Percentiles rank a stretch among this genome's conserved stretches.
Evolutionary conservation across 1,140 invertebrate genomes (phyloP).

Genomic region (Caenorhabditis briggsae): DNA sequence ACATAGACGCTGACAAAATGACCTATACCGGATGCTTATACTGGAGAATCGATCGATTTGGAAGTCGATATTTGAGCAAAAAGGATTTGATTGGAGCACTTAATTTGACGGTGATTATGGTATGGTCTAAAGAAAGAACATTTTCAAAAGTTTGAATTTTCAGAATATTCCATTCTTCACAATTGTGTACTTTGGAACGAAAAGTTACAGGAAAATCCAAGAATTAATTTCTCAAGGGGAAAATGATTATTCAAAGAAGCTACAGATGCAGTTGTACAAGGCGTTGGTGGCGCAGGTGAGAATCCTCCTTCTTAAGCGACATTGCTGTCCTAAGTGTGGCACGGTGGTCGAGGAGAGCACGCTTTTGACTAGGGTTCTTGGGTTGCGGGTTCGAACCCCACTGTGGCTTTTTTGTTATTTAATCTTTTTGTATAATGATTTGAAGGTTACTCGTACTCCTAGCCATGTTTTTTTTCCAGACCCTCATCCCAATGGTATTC

Average conservation of each 20-base stretch:
- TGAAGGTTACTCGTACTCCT: too few species aligned
- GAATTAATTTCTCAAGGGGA: background rate
- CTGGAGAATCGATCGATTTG: background rate
- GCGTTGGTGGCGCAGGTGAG: background rate
- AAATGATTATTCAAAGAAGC: background rate
- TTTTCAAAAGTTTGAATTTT: background rate
- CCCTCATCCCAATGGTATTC: background rate
- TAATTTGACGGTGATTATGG: background rate
- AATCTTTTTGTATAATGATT: too few species aligned
- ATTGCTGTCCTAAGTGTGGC: background rate
- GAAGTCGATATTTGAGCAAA: background rate
- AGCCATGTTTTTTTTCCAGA: background rate
- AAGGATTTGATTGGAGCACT: background rate
- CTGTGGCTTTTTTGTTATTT: too few species aligned
- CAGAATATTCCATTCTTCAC: background rate
- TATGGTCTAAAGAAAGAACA: background rate
- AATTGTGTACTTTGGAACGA: background rate
- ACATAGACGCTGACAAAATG: background rate
- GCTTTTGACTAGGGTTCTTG: too few species aligned
- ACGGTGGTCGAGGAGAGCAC: too few species aligned
- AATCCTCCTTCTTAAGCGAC: background rate
- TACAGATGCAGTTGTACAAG: conserved; percentile 23
- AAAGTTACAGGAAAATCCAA: background rate
- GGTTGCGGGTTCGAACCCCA: too few species aligned
- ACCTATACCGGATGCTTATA: background rate